Base-by-base conservation (phyloP, 2,797 vertebrate species). In the Enteromius radiatus region DNA sequence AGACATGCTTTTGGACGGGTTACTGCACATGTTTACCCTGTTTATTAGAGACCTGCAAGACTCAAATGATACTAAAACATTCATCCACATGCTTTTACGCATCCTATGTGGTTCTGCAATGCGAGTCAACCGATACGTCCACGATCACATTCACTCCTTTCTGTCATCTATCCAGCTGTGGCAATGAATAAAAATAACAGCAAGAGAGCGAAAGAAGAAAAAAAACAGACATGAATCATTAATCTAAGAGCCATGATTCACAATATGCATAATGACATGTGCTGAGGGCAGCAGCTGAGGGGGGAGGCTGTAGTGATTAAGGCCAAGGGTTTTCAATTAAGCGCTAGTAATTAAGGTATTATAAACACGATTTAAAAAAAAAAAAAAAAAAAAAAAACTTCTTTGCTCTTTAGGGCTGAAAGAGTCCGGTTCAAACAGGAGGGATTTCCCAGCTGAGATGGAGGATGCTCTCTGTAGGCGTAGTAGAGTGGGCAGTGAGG, bases 301-400 rank as follows among this genome's bases (percentile, higher is more conserved):
- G 67, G 65, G 38, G 41, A 71, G 41, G 80, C 36, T 76, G 41
- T 74, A 69, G 52, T 67, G 43, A 80, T 86, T 82, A 64, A 76
- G 33, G 68, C 76, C 36, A 64, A 82, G 79, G 76, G 65, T 70
- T 70, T 80, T 78, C 71, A 88, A 87, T 85, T 86, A 87, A 85
- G 86, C 64, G 12, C 15, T 6, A 65, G 38, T 68, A 84, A 84
- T 86, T 79, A 78, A 80, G 73, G 81, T 82, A 90, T 87, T 81
- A 87, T 63, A 45, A 78, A 80, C 69, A 76, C 4, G 17, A 84
- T 45, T 64, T 19, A 2, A 31, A 76, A 70, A 74, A 65, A 47
- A 56, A 52, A 74, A 54, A 70, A 67, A 73, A 59, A 23, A 6
- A 41, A 41, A 10, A 41, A 41, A 33, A 36, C 54, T n/a, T 0